Evolutionary conservation across 2,888 invertebrate species (phyloP).

Genomic region (Plebejus argus): DNA sequence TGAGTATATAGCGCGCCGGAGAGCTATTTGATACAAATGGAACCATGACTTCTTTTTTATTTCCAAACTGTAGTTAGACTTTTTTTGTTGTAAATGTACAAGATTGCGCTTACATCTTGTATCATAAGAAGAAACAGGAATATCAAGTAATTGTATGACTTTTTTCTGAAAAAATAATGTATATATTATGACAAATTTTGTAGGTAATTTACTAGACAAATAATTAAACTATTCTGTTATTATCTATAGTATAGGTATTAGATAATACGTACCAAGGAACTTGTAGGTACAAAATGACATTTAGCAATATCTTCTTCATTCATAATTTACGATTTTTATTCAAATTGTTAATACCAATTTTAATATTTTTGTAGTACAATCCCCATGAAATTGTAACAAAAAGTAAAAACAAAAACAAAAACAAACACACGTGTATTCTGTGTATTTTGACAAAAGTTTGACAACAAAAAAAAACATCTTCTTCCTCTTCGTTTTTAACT

Average conservation of each 20-base stretch:
- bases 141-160: conserved; percentile 52
- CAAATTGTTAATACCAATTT: conserved; percentile 9
- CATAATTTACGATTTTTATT: conserved; percentile 31
- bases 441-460: no score
- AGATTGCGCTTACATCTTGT: conserved; percentile 54
- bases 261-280: conserved; percentile 58
- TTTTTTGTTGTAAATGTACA: conserved; percentile 50
- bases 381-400: not conserved
- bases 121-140: conserved; percentile 42
- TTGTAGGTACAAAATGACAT: conserved; percentile 55
- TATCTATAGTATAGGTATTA: not conserved
- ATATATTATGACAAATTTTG: conserved; percentile 15
- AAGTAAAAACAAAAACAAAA: no score
- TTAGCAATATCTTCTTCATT: conserved; percentile 48
- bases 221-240: no score
- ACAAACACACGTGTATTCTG: no score
- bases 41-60: conserved; percentile 43
- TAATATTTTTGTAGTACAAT: not conserved
- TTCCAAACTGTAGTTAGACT: conserved; percentile 39
- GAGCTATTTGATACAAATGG: conserved; percentile 47
- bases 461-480: no score
- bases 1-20: conserved; percentile 59
- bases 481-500: no score
- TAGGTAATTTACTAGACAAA: no score
- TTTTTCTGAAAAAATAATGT: conserved; percentile 50